phyloP scores from a whole-genome alignment of 92 coral and sea anemone species.

The Actinostola sp. region DNA sequence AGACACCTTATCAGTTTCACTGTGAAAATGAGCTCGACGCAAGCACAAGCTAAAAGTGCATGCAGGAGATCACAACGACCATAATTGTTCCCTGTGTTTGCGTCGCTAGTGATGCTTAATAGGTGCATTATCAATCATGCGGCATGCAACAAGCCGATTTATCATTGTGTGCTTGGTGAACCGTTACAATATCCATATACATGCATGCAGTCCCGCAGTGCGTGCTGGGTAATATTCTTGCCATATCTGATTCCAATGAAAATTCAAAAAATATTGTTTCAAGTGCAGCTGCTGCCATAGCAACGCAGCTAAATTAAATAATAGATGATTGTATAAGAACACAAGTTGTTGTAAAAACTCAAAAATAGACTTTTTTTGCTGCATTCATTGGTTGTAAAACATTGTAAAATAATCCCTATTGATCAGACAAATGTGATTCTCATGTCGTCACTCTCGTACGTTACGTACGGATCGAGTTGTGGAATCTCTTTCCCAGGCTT shows the following conservation, averaged over 20 bases:
- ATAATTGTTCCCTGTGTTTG: too few relatives aligned
- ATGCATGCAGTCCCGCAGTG: too few relatives aligned
- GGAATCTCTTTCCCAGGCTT: conserved; percentile 54
- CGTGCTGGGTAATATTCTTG: too few relatives aligned
- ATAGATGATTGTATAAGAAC: conserved; percentile 4
- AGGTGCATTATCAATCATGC: too few relatives aligned
- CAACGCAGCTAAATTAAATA: conserved; percentile 8
- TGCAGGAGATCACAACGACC: too few relatives aligned
- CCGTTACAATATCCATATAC: too few relatives aligned
- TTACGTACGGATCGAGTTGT: conserved; percentile 77
- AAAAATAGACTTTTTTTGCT: conserved; percentile 2
- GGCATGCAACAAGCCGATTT: too few relatives aligned
- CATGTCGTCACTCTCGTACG: conserved; percentile 81
- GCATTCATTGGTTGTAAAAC: neutral
- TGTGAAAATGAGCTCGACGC: too few relatives aligned
- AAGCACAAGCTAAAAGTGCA: too few relatives aligned
- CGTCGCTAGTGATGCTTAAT: too few relatives aligned
- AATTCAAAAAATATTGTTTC: neutral
- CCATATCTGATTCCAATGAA: neutral
- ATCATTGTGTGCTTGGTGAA: too few relatives aligned
- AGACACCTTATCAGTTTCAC: too few relatives aligned
- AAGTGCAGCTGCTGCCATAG: neutral
- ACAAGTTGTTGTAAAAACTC: conserved; percentile 1
- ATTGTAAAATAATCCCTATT: neutral
- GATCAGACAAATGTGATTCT: conserved; percentile 87